A percentile compares a stretch with the other conserved stretches of the same genome.
Evolutionary conservation across 2,113 vertebrate species (phyloP).

Genomic region (Willisornis vidua): DNA sequence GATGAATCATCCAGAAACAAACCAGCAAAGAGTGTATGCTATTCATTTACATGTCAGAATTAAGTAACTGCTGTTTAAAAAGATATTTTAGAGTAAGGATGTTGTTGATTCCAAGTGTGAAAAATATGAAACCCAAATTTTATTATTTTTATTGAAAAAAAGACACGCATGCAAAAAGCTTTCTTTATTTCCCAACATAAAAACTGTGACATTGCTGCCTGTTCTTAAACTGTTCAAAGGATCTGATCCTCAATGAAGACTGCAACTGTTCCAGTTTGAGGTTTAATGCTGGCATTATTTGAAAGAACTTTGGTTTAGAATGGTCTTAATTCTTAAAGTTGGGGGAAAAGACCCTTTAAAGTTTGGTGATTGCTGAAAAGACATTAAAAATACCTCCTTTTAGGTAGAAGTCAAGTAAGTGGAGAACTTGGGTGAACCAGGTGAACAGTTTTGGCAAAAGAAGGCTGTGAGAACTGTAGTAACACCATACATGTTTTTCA

Average conservation of each 20-base stretch:
- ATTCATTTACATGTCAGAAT: neutral
- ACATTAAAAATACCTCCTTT: neutral
- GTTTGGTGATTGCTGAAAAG: neutral
- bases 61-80: neutral
- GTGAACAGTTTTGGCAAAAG: neutral
- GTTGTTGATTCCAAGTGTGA: neutral
- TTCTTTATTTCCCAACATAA: neutral
- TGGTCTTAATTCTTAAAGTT: neutral
- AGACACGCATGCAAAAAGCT: neutral
- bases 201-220: neutral
- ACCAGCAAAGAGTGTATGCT: neutral
- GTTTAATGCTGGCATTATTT: neutral
- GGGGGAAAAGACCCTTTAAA: neutral
- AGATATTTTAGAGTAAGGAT: neutral
- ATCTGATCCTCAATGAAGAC: neutral
- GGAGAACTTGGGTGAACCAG: neutral
- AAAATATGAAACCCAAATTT: neutral
- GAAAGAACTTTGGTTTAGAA: neutral
- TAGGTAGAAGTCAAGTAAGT: neutral
- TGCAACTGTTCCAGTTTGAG: neutral
- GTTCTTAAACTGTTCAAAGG: neutral
- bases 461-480: fast-evolving
- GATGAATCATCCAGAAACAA: neutral
- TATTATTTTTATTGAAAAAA: neutral
- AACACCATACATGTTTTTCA: neutral